Percentiles rank a stretch among this genome's conserved stretches.
Conservation (phyloP, 2,113 vertebrate species). For the Hyla sarda region DNA sequence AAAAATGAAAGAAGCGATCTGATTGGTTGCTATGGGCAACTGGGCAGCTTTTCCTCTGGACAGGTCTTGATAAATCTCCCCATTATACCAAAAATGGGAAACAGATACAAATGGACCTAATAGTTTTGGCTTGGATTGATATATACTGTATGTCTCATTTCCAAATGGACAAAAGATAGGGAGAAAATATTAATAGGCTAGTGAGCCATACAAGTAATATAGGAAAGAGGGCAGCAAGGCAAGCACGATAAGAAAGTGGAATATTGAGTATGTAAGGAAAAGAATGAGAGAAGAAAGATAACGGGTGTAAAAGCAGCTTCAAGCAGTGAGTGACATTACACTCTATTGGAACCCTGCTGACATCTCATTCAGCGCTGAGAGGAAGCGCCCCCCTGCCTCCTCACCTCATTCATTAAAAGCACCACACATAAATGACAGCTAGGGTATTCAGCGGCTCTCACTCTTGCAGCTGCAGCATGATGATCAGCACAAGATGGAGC, state of each 20-base stretch:
- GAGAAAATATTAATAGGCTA: background rate
- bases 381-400: constrained; percentile 51
- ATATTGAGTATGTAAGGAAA: constrained; percentile 28
- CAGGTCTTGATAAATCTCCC: too few species aligned
- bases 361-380: constrained; percentile 50
- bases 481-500: constrained; percentile 26
- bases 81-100: background rate
- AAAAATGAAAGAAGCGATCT: too few species aligned
- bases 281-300: constrained; percentile 30
- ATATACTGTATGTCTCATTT: background rate
- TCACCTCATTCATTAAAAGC: constrained; percentile 56
- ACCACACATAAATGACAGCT: constrained; percentile 44
- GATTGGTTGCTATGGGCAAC: too few species aligned
- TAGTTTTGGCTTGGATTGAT: background rate
- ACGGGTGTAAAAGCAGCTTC: constrained; percentile 44
- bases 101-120: background rate
- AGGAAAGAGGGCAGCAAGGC: background rate
- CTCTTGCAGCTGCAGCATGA: constrained; percentile 33
- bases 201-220: background rate
- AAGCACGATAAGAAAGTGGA: constrained; percentile 15
- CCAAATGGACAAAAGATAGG: background rate
- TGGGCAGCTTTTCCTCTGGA: too few species aligned
- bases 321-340: constrained; percentile 45
- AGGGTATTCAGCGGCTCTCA: constrained; percentile 31
- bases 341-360: constrained; percentile 47